phyloP scores from a whole-genome alignment of 1,140 invertebrate genomes.

The Atta texana region DNA sequence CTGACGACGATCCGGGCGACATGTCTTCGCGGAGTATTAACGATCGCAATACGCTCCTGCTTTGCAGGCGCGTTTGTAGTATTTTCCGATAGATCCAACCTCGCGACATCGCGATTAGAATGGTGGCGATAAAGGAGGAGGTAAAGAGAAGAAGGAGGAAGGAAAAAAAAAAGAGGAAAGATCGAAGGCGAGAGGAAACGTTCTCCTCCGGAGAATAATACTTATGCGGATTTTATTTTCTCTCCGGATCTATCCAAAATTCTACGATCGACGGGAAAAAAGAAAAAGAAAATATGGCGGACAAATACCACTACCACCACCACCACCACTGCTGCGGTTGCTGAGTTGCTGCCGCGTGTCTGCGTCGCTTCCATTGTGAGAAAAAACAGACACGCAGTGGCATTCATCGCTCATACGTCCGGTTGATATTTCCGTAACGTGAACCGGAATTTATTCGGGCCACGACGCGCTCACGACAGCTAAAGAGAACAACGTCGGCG shows the following conservation, averaged over 20 bases:
- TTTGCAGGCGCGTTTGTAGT: background rate
- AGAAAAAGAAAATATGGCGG: constrained; percentile 13
- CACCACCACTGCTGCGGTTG: background rate
- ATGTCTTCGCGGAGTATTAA: background rate
- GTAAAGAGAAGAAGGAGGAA: background rate
- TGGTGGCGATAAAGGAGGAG: background rate
- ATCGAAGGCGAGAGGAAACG: background rate
- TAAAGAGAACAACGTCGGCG: background rate
- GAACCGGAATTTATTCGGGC: constrained; percentile 20
- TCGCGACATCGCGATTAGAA: background rate
- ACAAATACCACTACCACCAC: background rate
- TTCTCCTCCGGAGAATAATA: background rate
- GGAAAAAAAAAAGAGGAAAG: constrained; percentile 11
- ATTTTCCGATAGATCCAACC: background rate
- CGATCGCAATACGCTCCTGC: constrained; percentile 15
- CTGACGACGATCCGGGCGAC: too few relatives aligned
- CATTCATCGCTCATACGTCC: background rate
- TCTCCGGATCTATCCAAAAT: background rate
- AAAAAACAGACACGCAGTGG: background rate
- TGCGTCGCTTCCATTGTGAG: constrained; percentile 11
- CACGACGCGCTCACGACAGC: background rate
- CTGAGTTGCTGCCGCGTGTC: background rate
- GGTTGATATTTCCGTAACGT: constrained; percentile 29
- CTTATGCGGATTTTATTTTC: background rate
- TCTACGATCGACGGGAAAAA: background rate